Evolutionary conservation across 1,140 invertebrate genomes (phyloP).

Genomic region (Mercenaria mercenaria): DNA sequence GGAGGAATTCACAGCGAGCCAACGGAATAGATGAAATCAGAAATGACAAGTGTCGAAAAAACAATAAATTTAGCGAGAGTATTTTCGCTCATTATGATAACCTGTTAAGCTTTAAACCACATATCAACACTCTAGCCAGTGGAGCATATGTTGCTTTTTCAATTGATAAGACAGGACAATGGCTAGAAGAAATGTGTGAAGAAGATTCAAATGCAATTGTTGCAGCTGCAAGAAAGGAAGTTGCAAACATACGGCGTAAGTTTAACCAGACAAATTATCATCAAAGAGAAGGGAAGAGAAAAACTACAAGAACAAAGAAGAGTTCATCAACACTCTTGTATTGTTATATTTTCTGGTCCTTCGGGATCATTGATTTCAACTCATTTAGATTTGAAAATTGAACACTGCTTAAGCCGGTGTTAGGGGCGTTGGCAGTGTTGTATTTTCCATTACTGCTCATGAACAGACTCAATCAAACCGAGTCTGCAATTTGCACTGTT

Average conservation of each 20-base stretch:
- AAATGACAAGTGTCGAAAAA: slow-evolving; percentile 17
- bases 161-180: neutral
- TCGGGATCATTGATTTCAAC: no score
- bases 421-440: no score
- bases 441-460: no score
- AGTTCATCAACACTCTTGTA: no score
- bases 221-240: neutral
- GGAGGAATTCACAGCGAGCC: neutral
- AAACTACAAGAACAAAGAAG: neutral
- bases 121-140: neutral
- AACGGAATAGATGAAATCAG: neutral
- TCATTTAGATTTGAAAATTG: no score
- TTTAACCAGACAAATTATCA: slow-evolving; percentile 1
- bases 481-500: no score
- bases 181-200: neutral
- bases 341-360: no score
- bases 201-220: neutral
- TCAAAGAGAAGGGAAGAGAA: neutral
- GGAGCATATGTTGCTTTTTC: neutral
- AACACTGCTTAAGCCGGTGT: no score
- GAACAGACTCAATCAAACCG: no score
- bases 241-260: neutral
- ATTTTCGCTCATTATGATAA: slow-evolving; percentile 26
- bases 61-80: neutral
- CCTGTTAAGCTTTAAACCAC: slow-evolving; percentile 20